These are phyloP conservation scores for Bombus fervidus DNA, from an alignment of 1,140 invertebrate genomes.

Conservation along the genomic window DNA sequence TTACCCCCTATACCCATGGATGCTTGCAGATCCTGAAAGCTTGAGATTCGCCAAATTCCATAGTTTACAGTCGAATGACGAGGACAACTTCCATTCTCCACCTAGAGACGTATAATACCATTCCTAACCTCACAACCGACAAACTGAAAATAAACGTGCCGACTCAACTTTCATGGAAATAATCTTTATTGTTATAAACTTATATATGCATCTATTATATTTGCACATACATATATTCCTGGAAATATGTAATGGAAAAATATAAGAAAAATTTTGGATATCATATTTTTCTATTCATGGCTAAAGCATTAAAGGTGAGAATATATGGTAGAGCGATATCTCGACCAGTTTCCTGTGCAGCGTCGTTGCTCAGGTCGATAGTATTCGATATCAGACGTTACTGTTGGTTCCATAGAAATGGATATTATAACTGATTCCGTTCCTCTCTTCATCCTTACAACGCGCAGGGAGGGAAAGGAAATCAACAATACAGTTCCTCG, in stretches of 20 bases:
- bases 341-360: not conserved
- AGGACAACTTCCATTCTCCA: conserved; percentile 1
- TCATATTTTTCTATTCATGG: not conserved
- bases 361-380: not conserved
- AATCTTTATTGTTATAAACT: not conserved
- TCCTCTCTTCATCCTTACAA: not conserved
- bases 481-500: not conserved
- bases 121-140: too few relatives aligned
- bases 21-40: conserved; percentile 12
- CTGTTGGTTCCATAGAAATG: not conserved
- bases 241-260: not conserved
- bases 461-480: not conserved
- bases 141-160: not conserved
- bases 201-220: not conserved
- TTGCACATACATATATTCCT: not conserved
- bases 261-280: not conserved
- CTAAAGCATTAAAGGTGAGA: not conserved
- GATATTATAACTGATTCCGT: not conserved
- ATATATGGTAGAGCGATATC: not conserved
- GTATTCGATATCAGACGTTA: not conserved
- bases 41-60: conserved; percentile 25
- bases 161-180: conserved; percentile 17
- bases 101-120: not conserved
- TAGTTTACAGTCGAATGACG: conserved; percentile 12
- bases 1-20: not conserved